A percentile compares a stretch with the other conserved stretches of the same genome.
Evolutionary conservation across 2,888 invertebrate genomes (phyloP).

Genomic region (Leptopilina syphax): DNA sequence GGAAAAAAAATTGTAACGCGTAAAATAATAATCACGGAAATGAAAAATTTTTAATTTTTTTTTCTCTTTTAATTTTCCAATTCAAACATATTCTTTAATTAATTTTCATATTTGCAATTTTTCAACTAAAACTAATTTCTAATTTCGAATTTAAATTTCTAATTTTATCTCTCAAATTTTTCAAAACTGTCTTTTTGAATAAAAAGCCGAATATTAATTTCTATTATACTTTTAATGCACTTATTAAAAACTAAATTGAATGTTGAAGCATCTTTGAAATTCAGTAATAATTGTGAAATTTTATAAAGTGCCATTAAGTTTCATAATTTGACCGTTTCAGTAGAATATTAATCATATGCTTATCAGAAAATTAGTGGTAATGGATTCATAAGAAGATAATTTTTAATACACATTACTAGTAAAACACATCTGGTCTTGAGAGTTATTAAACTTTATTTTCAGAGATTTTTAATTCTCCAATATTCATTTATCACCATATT

Average conservation of each 20-base stretch:
- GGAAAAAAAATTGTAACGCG: no score
- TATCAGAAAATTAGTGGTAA: slow-evolving; percentile 22
- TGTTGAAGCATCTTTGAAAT: neutral
- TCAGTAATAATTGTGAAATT: neutral
- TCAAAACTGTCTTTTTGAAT: no score
- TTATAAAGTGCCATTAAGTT: slow-evolving; percentile 1
- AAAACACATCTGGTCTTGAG: neutral
- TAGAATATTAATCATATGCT: neutral
- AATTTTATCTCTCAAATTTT: no score
- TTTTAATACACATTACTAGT: neutral
- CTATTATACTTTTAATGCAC: neutral
- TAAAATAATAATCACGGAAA: neutral
- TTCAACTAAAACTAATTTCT: no score
- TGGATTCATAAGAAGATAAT: neutral
- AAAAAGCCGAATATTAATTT: no score
- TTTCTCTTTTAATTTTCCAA: no score
- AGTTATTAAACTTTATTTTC: neutral
- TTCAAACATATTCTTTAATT: no score
- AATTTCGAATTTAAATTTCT: no score
- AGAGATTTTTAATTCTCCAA: neutral
- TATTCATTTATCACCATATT: neutral
- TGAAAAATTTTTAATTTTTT: neutral
- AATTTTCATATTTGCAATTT: no score
- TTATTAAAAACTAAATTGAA: no score
- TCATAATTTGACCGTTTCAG: neutral